These are phyloP conservation scores for Papilio polytes DNA, from an alignment of 1,140 invertebrate genomes.

Conservation along the genomic window DNA sequence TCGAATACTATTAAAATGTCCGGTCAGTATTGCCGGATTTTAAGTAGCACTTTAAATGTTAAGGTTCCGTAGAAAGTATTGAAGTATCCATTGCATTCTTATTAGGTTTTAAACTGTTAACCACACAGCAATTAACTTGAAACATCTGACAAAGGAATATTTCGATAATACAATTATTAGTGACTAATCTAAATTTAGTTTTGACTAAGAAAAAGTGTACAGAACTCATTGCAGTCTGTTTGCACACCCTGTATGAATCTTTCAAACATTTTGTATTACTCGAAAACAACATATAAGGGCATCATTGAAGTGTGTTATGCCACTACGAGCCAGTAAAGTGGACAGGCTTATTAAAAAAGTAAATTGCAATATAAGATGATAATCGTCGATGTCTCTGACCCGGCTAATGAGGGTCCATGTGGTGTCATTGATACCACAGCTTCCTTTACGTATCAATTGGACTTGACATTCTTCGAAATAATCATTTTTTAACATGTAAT, in stretches of 20 bases:
- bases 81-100: not conserved
- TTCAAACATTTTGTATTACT: not conserved
- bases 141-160: too few species aligned
- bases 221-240: not conserved
- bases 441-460: conserved; percentile 6
- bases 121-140: too few species aligned
- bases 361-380: conserved; percentile 2
- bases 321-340: not conserved
- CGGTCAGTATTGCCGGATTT: not conserved
- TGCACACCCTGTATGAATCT: not conserved
- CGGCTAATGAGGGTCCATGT: not conserved
- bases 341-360: not conserved
- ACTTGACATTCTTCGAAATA: conserved; percentile 17
- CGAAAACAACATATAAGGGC: not conserved
- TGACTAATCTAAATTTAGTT: not conserved
- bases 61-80: not conserved
- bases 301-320: not conserved
- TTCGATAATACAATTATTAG: not conserved
- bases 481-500: not conserved
- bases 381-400: not conserved
- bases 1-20: conserved; percentile 30
- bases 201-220: not conserved
- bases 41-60: not conserved
- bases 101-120: not conserved
- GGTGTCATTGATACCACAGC: not conserved